These are phyloP conservation scores for Poeciliopsis turneri DNA, from an alignment of 2,797 vertebrate genomes.

Conservation along the genomic window DNA sequence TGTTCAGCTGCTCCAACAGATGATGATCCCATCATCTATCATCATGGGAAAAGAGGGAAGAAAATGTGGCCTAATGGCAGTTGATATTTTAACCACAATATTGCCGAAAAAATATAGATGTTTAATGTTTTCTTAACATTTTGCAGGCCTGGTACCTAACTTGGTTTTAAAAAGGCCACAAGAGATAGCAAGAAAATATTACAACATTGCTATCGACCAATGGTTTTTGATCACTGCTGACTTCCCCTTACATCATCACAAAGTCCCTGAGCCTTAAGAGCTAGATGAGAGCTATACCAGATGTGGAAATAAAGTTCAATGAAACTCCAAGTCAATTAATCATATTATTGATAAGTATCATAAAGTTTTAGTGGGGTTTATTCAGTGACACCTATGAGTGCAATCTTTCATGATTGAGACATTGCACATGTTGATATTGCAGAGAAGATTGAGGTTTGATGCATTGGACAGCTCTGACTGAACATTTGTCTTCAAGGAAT, in stretches of 20 bases:
- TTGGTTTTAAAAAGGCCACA: neutral
- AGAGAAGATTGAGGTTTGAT: neutral
- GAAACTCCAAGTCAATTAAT: neutral
- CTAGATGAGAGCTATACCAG: neutral
- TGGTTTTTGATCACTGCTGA: neutral
- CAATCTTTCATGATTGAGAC: neutral
- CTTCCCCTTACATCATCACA: neutral
- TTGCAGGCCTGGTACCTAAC: neutral
- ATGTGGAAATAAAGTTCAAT: neutral
- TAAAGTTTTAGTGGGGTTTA: neutral
- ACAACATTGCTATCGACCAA: neutral
- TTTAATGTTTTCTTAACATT: neutral
- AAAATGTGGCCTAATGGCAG: neutral
- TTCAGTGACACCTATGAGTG: neutral
- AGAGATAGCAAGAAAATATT: neutral
- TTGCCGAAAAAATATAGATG: neutral
- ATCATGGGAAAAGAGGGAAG: neutral
- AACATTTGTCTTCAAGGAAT: slow-evolving; percentile 82
- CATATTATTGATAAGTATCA: neutral
- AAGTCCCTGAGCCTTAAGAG: neutral
- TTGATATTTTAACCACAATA: neutral
- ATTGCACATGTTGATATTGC: neutral
- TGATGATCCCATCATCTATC: too few species aligned
- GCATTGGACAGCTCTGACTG: neutral
- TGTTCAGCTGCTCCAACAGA: too few species aligned